These are phyloP conservation scores for Oikopleura albicans DNA, from an alignment of 23 tunicate species.

Conservation along the genomic window DNA sequence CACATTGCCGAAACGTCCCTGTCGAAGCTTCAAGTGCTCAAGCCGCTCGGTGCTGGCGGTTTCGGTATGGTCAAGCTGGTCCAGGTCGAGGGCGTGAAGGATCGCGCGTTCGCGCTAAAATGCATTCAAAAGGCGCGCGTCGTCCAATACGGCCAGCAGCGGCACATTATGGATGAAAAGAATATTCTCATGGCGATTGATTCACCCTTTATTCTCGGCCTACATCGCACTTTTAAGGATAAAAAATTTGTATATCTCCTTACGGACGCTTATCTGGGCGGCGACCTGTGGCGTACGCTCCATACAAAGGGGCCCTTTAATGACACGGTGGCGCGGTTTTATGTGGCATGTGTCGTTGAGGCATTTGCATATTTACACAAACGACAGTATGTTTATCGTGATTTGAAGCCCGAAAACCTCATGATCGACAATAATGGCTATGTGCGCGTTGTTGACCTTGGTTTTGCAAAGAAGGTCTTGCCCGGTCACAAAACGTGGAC, in stretches of 20 bases:
- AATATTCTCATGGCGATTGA: slow-evolving; percentile 33
- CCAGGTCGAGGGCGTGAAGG: slow-evolving; percentile 27
- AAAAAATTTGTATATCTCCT: slow-evolving; percentile 39
- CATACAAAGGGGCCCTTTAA: slow-evolving; percentile 37
- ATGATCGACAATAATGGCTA: slow-evolving; percentile 81
- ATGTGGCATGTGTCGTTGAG: slow-evolving; percentile 51
- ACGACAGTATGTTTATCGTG: slow-evolving; percentile 55
- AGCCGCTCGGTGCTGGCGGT: slow-evolving; percentile 68
- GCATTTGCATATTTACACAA: slow-evolving; percentile 60
- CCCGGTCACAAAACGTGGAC: slow-evolving; percentile 62
- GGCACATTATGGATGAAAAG: slow-evolving; percentile 58
- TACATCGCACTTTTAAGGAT: slow-evolving; percentile 39
- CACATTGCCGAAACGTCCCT: slow-evolving; percentile 18
- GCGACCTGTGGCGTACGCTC: slow-evolving; percentile 38
- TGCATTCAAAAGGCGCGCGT: slow-evolving; percentile 55
- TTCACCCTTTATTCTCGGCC: slow-evolving; percentile 36
- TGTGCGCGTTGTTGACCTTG: slow-evolving; percentile 69
- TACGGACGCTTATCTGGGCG: slow-evolving; percentile 90
- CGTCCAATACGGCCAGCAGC: slow-evolving; percentile 56
- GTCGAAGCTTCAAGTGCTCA: slow-evolving; percentile 30
- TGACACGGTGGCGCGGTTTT: slow-evolving; percentile 49
- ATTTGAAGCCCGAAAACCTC: slow-evolving; percentile 75
- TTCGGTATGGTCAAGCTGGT: slow-evolving; percentile 77
- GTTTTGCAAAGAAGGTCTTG: slow-evolving; percentile 54
- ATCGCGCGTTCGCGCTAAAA: slow-evolving; percentile 56